Evolutionary conservation across 2,797 vertebrate species (phyloP), one percentile per base, ranked within the genome.

Genomic region (Chiroxiphia lanceolata): DNA sequence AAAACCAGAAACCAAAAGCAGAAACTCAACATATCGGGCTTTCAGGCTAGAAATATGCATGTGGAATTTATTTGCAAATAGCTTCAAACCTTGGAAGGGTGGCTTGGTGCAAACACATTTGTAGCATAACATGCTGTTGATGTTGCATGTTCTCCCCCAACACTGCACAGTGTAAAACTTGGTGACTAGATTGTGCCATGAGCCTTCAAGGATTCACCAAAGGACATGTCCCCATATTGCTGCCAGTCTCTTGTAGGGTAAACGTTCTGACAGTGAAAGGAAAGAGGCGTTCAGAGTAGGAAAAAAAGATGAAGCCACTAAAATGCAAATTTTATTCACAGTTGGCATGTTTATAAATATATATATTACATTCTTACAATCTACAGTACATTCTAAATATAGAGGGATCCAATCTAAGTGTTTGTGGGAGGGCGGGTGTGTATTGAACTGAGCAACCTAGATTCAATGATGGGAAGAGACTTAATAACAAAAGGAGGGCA

Each of bases 291-390:
- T 90, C 60, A 71, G 94, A 95, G 88, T 13, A 94, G 91, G 85
- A 72, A 88, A 91, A 91, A 96, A 96, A 95, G 88, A 85, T 89
- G 64, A 95, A 97, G 95, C 88, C 74, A 27, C 95, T 75, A 94
- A 97, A 96, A 95, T 95, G 96, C 96, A 97, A 97, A 97, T 96
- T 97, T 97, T 97, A 97, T 97, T 97, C 97, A 97, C 96, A 97
- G 94, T 87, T 65, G 40, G 90, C 83, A 90, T 93, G 83, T 98
- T 97, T 98, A 98, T 97, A 98, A 98, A 98, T 97, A 97, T 97
- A 97, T 97, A 98, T 97, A 93, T 97, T 96, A 98, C 97, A 97
- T 97, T 98, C 97, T 96, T 97, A 97, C 95, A 97, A 96, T 97
- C 97, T 96, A 97, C 95, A 96, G 57, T 94, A 93, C 94, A 91